Percentiles rank a stretch among this genome's conserved stretches.
Conservation (phyloP, 2,888 invertebrate genomes). For the Acronicta psi region DNA sequence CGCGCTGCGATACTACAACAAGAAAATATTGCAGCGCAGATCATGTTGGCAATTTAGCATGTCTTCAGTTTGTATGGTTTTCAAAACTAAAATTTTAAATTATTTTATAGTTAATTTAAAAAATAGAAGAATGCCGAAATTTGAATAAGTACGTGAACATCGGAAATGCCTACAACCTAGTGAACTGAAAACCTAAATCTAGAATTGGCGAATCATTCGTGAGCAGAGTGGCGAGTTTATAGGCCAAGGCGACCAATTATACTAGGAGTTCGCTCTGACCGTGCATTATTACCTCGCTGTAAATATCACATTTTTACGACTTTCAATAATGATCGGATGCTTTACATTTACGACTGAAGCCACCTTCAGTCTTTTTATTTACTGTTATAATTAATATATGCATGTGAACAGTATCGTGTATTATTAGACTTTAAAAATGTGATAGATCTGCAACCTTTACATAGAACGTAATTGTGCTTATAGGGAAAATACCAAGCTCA, state of each 20-base stretch:
- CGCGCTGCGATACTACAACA: too few relatives aligned
- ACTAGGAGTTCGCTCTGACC: conserved; percentile 64
- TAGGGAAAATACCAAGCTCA: too few relatives aligned
- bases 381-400: too few relatives aligned
- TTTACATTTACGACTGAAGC: conserved; percentile 33
- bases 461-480: too few relatives aligned
- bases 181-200: conserved; percentile 89
- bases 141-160: conserved; percentile 58
- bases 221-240: conserved; percentile 77
- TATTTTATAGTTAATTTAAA: too few relatives aligned
- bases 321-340: conserved; percentile 52
- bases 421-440: too few relatives aligned
- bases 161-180: conserved; percentile 81
- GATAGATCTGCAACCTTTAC: too few relatives aligned
- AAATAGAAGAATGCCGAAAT: conserved; percentile 21
- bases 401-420: too few relatives aligned
- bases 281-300: conserved; percentile 58
- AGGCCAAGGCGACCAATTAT: conserved; percentile 86
- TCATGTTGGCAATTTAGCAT: too few relatives aligned
- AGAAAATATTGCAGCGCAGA: too few relatives aligned
- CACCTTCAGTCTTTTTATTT: conserved; percentile 16
- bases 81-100: too few relatives aligned
- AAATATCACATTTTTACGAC: conserved; percentile 65
- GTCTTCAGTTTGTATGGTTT: too few relatives aligned
- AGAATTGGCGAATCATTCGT: conserved; percentile 84